Percentiles rank a stretch among this genome's conserved stretches.
Conservation (phyloP, 2,797 vertebrate species). For the Hippoglossus hippoglossus region DNA sequence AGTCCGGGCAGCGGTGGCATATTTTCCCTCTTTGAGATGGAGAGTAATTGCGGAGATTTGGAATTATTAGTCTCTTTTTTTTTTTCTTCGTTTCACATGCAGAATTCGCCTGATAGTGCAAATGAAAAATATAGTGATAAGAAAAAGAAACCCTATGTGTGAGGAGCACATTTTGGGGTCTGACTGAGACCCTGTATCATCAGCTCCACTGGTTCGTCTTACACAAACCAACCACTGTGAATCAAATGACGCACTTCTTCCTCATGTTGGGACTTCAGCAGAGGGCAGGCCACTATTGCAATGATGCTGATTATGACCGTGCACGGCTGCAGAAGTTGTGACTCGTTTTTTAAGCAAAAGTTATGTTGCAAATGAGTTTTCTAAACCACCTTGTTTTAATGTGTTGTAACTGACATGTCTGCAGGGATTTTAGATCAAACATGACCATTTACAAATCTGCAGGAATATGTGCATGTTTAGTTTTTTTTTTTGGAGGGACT, state of each 20-base stretch:
- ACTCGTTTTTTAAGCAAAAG: conserved; percentile 8
- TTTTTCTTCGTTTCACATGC: not conserved
- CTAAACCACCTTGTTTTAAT: too few relatives aligned
- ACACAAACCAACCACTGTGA: conserved; percentile 75
- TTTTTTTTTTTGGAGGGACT: not conserved
- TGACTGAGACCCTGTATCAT: conserved; percentile 53
- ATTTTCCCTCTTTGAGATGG: conserved; percentile 5
- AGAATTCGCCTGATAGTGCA: too few relatives aligned
- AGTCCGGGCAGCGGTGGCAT: not conserved
- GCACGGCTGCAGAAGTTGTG: conserved; percentile 44
- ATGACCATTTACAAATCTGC: not conserved
- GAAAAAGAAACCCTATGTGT: not conserved
- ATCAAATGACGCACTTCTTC: conserved; percentile 78
- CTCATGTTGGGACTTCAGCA: conserved; percentile 43
- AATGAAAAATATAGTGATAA: not conserved
- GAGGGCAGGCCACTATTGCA: conserved; percentile 41
- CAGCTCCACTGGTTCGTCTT: conserved; percentile 42
- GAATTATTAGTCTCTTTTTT: not conserved
- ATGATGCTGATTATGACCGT: conserved; percentile 39
- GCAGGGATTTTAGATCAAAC: too few relatives aligned
- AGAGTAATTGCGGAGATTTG: conserved; percentile 43
- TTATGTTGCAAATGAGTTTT: not conserved
- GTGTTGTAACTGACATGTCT: too few relatives aligned
- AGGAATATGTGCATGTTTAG: conserved; percentile 1
- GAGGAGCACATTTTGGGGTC: conserved; percentile 37